A percentile compares a stretch with the other conserved stretches of the same genome.
Evolutionary conservation across 1,140 invertebrate species (phyloP).

Genomic region (Apis florea): DNA sequence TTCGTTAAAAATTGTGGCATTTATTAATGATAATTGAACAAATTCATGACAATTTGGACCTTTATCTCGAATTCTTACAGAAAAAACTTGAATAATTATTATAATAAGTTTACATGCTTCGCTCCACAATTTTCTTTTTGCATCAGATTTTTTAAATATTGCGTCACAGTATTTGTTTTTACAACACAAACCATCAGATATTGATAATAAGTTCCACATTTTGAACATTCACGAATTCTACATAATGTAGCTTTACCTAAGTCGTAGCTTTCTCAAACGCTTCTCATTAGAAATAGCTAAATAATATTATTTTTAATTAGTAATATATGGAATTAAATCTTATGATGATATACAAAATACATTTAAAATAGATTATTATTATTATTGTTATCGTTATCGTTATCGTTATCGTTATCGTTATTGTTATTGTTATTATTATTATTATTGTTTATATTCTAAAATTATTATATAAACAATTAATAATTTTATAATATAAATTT

Average conservation of each 20-base stretch:
- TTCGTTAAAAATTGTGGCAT: constrained; percentile 79
- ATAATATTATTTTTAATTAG: constrained; percentile 12
- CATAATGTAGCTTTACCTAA: constrained; percentile 86
- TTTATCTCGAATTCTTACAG: constrained; percentile 85
- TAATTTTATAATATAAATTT: background rate
- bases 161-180: constrained; percentile 89
- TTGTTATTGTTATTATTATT: no score
- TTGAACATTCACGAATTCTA: constrained; percentile 88
- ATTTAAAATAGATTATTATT: background rate
- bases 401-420: no score
- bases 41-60: constrained; percentile 88
- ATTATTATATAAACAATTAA: background rate
- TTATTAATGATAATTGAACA: constrained; percentile 85
- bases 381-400: no score
- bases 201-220: constrained; percentile 90
- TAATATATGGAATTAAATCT: background rate
- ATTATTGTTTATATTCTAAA: background rate
- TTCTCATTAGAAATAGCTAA: constrained; percentile 75
- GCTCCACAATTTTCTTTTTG: constrained; percentile 83
- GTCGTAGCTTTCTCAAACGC: constrained; percentile 79
- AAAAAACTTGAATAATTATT: constrained; percentile 84
- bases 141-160: constrained; percentile 85
- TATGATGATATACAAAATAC: background rate
- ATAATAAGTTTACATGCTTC: constrained; percentile 87
- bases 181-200: constrained; percentile 87